These are phyloP conservation scores for Trialeurodes vaporariorum DNA, from an alignment of 1,140 invertebrate genomes.

Conservation along the genomic window DNA sequence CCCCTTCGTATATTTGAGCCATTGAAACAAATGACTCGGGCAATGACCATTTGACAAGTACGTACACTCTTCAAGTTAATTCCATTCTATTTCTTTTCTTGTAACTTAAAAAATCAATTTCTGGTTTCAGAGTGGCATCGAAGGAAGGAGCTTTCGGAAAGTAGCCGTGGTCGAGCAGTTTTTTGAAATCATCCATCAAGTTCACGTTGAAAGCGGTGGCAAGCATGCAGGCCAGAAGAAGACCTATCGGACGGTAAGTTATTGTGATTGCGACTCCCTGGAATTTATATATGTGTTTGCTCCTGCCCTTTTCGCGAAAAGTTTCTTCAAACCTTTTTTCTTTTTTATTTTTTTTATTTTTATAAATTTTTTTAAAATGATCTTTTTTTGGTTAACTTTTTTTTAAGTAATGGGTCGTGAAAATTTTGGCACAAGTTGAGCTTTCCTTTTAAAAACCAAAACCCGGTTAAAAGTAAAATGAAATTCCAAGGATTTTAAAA, in stretches of 20 bases:
- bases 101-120: background rate
- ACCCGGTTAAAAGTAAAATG: too few relatives aligned
- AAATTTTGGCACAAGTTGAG: too few relatives aligned
- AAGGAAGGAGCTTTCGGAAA: conserved; percentile 57
- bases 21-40: too few relatives aligned
- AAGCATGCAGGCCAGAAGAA: conserved; percentile 93
- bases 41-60: too few relatives aligned
- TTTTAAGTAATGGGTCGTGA: too few relatives aligned
- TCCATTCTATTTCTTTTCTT: background rate
- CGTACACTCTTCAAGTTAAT: too few relatives aligned
- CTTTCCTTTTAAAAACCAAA: too few relatives aligned
- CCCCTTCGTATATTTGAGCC: too few relatives aligned
- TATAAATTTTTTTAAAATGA: too few relatives aligned
- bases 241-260: conserved; percentile 89
- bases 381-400: too few relatives aligned
- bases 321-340: background rate
- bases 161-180: conserved; percentile 94
- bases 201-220: conserved; percentile 84
- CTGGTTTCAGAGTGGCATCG: background rate
- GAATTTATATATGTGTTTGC: background rate
- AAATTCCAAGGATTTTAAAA: too few relatives aligned
- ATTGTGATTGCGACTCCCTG: background rate
- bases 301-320: background rate
- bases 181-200: conserved; percentile 91
- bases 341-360: too few relatives aligned